Evolutionary conservation across 2,797 vertebrate species (phyloP), one percentile per base, ranked within the genome.

Genomic region (Peromyscus nudipes): DNA sequence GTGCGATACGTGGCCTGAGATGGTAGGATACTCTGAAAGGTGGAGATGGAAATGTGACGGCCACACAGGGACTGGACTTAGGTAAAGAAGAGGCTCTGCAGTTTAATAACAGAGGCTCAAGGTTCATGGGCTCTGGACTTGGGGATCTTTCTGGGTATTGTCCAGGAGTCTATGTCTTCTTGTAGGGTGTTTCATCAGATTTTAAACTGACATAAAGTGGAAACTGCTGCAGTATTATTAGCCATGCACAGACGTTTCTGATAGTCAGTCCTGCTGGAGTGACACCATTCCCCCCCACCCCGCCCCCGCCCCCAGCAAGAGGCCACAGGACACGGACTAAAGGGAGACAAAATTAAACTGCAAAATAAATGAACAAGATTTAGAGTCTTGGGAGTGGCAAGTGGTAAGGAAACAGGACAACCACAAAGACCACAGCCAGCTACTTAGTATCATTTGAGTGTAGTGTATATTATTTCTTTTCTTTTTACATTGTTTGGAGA

Each of bases 351-450:
- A 81, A 85, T 40, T 90, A 83, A 93, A 88, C 17, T 67, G 23
- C 9, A 88, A 71, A 96, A 89, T 57, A 95, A 55, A 92, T 60
- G 83, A 90, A 62, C 0, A 81, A 40, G 55, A 90, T 37, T 75
- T 52, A 6, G 27, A 96, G 23, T 83, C 77, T 92, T n/a, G 60
- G 21, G 92, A 76, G 43, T 40, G 55, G 79, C 14, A 46, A 5
- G 29, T 5, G 73, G 64, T 52, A 40, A 88, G 31, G 65, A 92
- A 40, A 60, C 29, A 73, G 67, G 60, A 92, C 57, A 97, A 81
- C 37, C 46, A 96, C 9, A 46, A 16, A 80, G 46, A 23, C 31
- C 17, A 6, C 31, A 52, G 29, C 19, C 23, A 84, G 82, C 29
- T 17, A 34, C 10, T 29, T 46, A 84, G 27, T 31, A 46, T 5